phyloP scores from a whole-genome alignment of 2,113 vertebrate species.

The Apteryx owenii region DNA sequence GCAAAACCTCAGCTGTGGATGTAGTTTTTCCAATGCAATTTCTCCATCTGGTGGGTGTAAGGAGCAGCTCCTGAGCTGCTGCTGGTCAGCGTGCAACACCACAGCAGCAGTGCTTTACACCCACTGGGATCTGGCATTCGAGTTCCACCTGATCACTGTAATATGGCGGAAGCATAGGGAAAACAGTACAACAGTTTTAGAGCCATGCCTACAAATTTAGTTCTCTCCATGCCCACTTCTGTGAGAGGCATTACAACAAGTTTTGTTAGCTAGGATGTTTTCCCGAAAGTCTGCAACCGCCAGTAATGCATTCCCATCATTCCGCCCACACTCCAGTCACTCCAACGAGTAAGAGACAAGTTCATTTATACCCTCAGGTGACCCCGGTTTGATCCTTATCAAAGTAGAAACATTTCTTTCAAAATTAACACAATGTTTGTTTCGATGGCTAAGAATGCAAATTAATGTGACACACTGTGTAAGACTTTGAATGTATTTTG shows the following conservation, averaged over 20 bases:
- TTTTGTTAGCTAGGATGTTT: not conserved
- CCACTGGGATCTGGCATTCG: not conserved
- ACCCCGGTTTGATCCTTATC: not conserved
- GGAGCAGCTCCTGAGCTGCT: not conserved
- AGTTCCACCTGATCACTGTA: not conserved
- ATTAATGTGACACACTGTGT: accelerated
- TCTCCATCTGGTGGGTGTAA: slow-evolving; percentile 39
- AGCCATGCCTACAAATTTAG: not conserved
- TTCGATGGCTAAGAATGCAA: not conserved
- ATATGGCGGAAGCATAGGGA: accelerated
- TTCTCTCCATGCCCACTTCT: not conserved
- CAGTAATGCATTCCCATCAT: not conserved
- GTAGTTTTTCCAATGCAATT: not conserved
- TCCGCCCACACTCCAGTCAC: too few species aligned
- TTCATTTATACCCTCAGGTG: not conserved
- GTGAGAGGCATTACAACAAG: too few species aligned
- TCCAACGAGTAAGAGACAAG: too few species aligned
- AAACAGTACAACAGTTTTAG: accelerated
- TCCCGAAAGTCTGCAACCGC: not conserved
- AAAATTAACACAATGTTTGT: not conserved
- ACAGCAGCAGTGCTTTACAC: not conserved
- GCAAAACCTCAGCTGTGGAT: not conserved
- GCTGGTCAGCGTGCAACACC: accelerated
- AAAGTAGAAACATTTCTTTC: not conserved
- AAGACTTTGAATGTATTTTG: not conserved